Evolutionary conservation across 1,140 invertebrate species (phyloP).

Genomic region (Bombus polaris): DNA sequence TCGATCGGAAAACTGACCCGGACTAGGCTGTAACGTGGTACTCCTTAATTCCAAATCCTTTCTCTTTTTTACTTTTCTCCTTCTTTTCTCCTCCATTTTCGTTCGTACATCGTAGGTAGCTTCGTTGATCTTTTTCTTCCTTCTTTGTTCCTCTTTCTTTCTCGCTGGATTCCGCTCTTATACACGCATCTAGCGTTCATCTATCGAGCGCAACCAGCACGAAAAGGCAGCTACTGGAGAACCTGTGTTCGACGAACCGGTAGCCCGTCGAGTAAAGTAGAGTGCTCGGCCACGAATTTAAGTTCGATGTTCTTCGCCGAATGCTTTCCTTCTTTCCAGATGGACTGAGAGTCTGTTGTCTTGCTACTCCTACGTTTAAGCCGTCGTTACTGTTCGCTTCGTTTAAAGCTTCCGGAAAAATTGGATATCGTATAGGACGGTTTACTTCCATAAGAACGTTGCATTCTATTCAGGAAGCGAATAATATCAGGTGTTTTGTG

Average conservation of each 20-base stretch:
- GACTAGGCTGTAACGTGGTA: constrained; percentile 30
- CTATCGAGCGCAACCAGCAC: constrained; percentile 10
- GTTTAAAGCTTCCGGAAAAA: constrained; percentile 57
- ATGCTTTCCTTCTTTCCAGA: neutral
- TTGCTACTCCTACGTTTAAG: neutral
- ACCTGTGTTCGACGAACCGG: constrained; percentile 50
- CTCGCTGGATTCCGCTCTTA: constrained; percentile 27
- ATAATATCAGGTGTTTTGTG: neutral
- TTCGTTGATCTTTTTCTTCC: neutral
- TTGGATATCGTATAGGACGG: constrained; percentile 35
- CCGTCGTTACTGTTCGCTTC: constrained; percentile 35
- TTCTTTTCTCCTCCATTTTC: constrained; percentile 17
- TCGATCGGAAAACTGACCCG: constrained; percentile 64
- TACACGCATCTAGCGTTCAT: constrained; percentile 33
- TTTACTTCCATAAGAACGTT: no score
- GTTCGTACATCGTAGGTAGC: constrained; percentile 1
- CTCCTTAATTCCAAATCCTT: constrained; percentile 47
- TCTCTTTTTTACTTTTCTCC: neutral
- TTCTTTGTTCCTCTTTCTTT: neutral
- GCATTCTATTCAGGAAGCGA: neutral
- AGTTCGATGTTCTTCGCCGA: constrained; percentile 58
- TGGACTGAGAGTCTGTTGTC: constrained; percentile 14
- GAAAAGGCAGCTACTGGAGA: constrained; percentile 33
- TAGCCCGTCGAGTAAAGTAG: constrained; percentile 44
- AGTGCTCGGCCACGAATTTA: constrained; percentile 68